These are phyloP conservation scores for Adineta ricciae DNA, from an alignment of 2,888 invertebrate species.

Conservation along the genomic window DNA sequence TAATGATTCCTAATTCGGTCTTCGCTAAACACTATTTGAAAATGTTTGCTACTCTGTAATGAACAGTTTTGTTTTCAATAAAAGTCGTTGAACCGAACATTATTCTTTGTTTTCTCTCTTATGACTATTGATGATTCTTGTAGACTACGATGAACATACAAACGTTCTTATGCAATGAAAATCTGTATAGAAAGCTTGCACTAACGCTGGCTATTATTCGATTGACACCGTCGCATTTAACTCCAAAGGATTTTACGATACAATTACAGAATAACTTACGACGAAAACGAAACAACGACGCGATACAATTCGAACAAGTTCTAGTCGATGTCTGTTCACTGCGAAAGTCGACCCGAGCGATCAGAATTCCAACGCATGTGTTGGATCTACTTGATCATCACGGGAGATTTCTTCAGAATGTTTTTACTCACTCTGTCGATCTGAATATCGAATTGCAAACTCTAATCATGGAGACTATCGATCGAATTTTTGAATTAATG, in stretches of 20 bases:
- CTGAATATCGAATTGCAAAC: background rate
- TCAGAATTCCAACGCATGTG: background rate
- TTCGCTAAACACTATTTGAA: constrained; percentile 29
- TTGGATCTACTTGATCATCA: background rate
- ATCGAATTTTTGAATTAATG: background rate
- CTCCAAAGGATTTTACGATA: background rate
- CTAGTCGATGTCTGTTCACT: background rate
- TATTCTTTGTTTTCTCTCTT: background rate
- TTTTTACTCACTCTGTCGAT: background rate
- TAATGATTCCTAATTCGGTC: constrained; percentile 22
- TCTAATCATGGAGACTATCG: background rate
- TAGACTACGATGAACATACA: background rate
- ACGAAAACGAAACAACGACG: background rate
- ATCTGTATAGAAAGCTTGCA: background rate
- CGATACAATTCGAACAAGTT: background rate
- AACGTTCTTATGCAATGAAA: constrained; percentile 8
- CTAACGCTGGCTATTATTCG: background rate
- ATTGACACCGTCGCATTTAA: background rate
- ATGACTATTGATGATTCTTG: too few species aligned
- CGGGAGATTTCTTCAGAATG: background rate
- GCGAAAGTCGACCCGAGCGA: background rate
- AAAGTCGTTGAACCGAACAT: background rate
- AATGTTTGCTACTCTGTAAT: background rate
- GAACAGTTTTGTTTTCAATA: background rate
- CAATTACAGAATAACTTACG: background rate